Evolutionary conservation across 2,888 invertebrate genomes (phyloP), one percentile per base, ranked within the genome.

Genomic region (Eupithecia insigniata): DNA sequence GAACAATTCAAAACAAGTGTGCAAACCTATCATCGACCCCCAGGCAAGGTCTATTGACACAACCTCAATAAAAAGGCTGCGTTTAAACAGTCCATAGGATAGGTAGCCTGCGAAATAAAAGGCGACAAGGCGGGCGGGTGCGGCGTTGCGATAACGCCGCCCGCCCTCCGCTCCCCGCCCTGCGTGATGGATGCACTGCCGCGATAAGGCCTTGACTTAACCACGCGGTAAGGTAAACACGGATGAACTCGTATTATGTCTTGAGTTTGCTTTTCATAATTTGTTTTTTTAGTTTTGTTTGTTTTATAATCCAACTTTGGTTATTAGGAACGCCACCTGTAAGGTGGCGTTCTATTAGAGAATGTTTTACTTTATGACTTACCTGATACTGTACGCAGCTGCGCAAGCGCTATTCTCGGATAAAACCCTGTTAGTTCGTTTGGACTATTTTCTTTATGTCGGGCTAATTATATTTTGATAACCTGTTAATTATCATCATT

Each of bases 31-130:
- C 70, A 61, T 68, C 4, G 32, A 66, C 61, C 16, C n/a, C 60
- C 73, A 73, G 64, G 22, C n/a, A 66, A 61, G 71, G 80, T 82
- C 78, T 83, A 84, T 84, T 84, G 83, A 84, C 84, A 82, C 79
- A 83, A 82, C 82, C 83, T 83, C 81, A 76, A 80, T 83, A 83
- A 83, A 84, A 83, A 83, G 81, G 78, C 80, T 76, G 83, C 81
- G 72, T 78, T 82, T 80, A 81, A 81, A 83, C 82, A 82, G 80
- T 82, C 81, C 82, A 83, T 80, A 82, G 82, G 79, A 80, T 82
- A 81, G 80, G 79, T 82, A 81, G 79, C 76, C 81, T 82, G 84
- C 82, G 81, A 82, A 86, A 87, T 87, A 88, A 87, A 87, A 86
- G 82, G 82, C 83, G 84, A 81, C 83, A 83, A 70, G 82, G 80